Conservation (phyloP, 2,888 invertebrate species). For the Chloroclysta siterata region DNA sequence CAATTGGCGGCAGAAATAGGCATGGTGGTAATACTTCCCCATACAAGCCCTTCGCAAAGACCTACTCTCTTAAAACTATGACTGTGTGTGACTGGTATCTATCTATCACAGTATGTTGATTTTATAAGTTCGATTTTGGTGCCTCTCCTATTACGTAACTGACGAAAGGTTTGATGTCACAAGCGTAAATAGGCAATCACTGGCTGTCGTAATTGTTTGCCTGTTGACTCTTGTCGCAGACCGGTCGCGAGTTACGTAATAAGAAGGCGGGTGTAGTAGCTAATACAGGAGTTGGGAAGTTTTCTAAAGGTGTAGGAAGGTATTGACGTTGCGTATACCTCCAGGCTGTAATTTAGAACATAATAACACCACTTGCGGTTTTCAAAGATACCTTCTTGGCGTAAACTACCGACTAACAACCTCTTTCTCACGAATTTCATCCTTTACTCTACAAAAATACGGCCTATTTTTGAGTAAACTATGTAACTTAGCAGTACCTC, state of each 20-base stretch:
- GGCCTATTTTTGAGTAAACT: constrained; percentile 13
- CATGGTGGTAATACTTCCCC: too few relatives aligned
- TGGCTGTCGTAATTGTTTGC: too few relatives aligned
- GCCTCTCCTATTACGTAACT: too few relatives aligned
- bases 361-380: constrained; percentile 37
- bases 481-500: neutral
- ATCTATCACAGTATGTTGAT: too few relatives aligned
- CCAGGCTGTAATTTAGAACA: constrained; percentile 30
- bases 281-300: neutral
- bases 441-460: constrained; percentile 2
- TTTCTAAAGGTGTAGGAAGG: neutral
- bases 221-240: neutral
- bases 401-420: constrained; percentile 22
- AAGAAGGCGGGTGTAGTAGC: neutral
- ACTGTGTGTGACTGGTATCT: too few relatives aligned
- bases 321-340: constrained; percentile 23
- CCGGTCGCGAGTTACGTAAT: neutral
- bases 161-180: too few relatives aligned
- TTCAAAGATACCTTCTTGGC: constrained; percentile 24
- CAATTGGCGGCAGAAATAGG: too few relatives aligned
- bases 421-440: constrained; percentile 1
- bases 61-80: too few relatives aligned
- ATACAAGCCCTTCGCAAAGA: too few relatives aligned
- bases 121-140: too few relatives aligned
- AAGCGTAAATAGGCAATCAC: too few relatives aligned